Evolutionary conservation across 2,113 vertebrate genomes (phyloP), one percentile per base, ranked within the genome.

Genomic region (Pelmatolapia mariae): DNA sequence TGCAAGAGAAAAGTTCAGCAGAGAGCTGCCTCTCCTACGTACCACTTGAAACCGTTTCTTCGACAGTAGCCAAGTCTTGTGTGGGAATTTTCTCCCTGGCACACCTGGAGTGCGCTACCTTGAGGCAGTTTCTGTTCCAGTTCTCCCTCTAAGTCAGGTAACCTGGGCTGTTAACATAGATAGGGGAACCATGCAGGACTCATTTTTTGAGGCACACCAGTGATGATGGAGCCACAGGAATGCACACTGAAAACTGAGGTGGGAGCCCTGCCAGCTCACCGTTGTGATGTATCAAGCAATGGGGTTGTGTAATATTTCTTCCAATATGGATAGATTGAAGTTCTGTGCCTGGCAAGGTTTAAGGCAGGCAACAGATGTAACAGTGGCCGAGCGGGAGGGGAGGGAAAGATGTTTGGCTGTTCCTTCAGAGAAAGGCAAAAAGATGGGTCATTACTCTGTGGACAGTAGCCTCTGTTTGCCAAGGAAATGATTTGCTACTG

Each of bases 101-200:
- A 92, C 92, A 94, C 92, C 92, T 93, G 92, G 83, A 88, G 71
- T 4, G 2, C 10, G 8, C 9, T 63, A 24, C 81, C 91, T 71
- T 1, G 11, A 90, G 91, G 89, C 81, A 22, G 31, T 52, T 31
- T 8, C 45, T 52, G 26, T 10, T 79, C 56, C 11, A 50, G 8
- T 73, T 81, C 19, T 61, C 85, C 79, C 40, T 29, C 43, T 18
- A 80, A 85, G 57, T 24, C 6, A 84, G 73, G 45, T 76, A 19
- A 80, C 43, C 50, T n/a, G 57, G 80, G 80, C 16, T 73, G 78
- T 56, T 86, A 90, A 88, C 89, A 91, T 84, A 85, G 80, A 76
- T 78, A 88, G 31, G 71, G 59, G 26, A 53, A 52, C 38, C 52
- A 4, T 29, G 43, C 18, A 50, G 29, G 7, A 73, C 10, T 80